A percentile compares a stretch with the other conserved stretches of the same genome.
Evolutionary conservation across 2,888 invertebrate species (phyloP).

Genomic region (Dicyrtomina minuta): DNA sequence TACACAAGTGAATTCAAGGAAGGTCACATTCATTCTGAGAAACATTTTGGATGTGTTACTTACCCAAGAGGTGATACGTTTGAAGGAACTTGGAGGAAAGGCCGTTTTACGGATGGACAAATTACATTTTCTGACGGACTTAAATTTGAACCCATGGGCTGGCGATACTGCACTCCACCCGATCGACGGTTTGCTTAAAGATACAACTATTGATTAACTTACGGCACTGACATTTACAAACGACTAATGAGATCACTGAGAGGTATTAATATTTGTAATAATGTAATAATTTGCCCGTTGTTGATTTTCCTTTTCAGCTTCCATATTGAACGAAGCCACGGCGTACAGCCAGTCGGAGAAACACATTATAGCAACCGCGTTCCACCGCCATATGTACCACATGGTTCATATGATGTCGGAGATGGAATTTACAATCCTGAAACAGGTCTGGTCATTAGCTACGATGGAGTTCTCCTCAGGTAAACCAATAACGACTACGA

Average conservation of each 20-base stretch:
- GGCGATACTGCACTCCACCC: conserved; percentile 48
- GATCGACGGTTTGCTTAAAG: conserved; percentile 41
- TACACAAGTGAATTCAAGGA: conserved; percentile 49
- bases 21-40: conserved; percentile 43
- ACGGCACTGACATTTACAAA: too few species aligned
- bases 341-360: conserved; percentile 36
- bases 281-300: too few species aligned
- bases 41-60: conserved; percentile 39
- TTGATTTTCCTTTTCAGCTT: too few species aligned
- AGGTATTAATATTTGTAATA: too few species aligned
- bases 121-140: conserved; percentile 50
- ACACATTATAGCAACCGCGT: conserved; percentile 40
- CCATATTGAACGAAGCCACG: conserved; percentile 41
- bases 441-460: conserved; percentile 37
- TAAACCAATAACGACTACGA: too few species aligned
- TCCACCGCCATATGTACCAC: conserved; percentile 42
- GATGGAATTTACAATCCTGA: conserved; percentile 48
- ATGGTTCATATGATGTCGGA: conserved; percentile 46
- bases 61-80: conserved; percentile 50
- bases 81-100: conserved; percentile 47
- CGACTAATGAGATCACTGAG: too few species aligned
- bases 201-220: neutral
- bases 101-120: conserved; percentile 43
- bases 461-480: conserved; percentile 34
- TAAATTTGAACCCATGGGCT: conserved; percentile 39